Evolutionary conservation across 1,140 invertebrate genomes (phyloP).

Genomic region (Achatina immaculata): DNA sequence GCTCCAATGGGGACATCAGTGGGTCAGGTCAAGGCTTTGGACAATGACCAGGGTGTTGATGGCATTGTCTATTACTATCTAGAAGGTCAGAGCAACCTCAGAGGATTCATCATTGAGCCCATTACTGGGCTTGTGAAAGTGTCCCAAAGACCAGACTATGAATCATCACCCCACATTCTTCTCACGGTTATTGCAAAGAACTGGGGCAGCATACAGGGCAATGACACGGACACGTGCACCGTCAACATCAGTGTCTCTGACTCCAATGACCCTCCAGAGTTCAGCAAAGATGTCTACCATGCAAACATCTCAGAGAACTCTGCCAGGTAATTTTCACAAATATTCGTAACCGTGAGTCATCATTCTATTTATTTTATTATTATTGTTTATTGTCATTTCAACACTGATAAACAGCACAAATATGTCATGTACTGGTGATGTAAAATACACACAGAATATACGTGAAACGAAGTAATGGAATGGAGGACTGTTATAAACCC

Average conservation of each 20-base stretch:
- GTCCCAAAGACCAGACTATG: conserved; percentile 83
- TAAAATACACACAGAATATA: too few relatives aligned
- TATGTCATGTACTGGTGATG: too few relatives aligned
- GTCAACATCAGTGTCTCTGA: conserved; percentile 94
- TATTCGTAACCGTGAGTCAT: too few relatives aligned
- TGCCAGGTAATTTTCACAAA: conserved; percentile 26
- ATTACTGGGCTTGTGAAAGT: conserved; percentile 84
- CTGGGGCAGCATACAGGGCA: conserved; percentile 89
- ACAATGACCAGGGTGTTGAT: conserved; percentile 92
- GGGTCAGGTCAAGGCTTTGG: conserved; percentile 88
- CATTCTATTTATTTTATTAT: too few relatives aligned
- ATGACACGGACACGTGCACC: conserved; percentile 95
- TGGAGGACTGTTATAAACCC: too few relatives aligned
- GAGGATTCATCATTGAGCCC: conserved; percentile 89
- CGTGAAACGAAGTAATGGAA: too few relatives aligned
- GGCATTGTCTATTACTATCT: conserved; percentile 92
- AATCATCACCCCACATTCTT: conserved; percentile 90
- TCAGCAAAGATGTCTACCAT: conserved; percentile 82
- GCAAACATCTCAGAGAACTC: conserved; percentile 84
- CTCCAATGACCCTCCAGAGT: conserved; percentile 95
- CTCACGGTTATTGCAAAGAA: conserved; percentile 96
- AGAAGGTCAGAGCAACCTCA: conserved; percentile 92
- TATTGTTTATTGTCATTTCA: too few relatives aligned
- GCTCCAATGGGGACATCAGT: conserved; percentile 88
- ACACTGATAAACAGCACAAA: too few relatives aligned